Base-by-base conservation (phyloP, 92 coral and sea anemone species). In the Siderastrea radians region DNA sequence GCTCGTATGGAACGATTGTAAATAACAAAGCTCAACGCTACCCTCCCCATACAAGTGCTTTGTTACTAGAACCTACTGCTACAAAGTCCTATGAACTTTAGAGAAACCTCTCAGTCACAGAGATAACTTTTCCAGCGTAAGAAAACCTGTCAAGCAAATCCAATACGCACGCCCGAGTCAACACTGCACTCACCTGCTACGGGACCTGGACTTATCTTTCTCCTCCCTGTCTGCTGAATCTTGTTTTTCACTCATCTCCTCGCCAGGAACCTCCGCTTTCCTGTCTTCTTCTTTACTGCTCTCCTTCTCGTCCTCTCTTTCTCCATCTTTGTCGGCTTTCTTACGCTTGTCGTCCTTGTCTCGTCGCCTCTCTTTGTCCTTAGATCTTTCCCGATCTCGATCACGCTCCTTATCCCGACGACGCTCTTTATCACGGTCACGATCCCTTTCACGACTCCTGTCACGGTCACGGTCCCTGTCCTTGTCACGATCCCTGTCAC, bases 201-300 rank as follows among this genome's bases (percentile, higher is more conserved):
- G 93, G 77, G 93, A 88, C 38, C 94, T 89, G 94, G 98, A 95
- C 98, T 95, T 95, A 95, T 95, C 98, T 95, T 79, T 95, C 49
- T 74, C 85, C 88, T 90, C 93, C 77, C 68, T 76, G 76, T 71
- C 89, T 72, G 74, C 50, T 38, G 79, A 73, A 64, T 51, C 93
- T 77, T 85, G 71, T 50, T 80, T 68, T 53, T 83, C 92, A 53
- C 5, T 72, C 83, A 48, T 90, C 86, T 81, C 91, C 72, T 68
- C 91, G 62, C 82, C 90, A 64, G 83, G 72, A 70, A 46, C 91
- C 76, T 80, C 91, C 52, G 14, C 26, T 52, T 75, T 86, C 79
- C 78, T 88, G 26, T 52, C 85, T 55, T 88, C 89, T 19, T 83
- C 92, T 6, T 72, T 84, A 49, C 78, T 87, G 12, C 59, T 80